Conservation (phyloP, 1,140 invertebrate genomes). For the Drosophila arizonae region DNA sequence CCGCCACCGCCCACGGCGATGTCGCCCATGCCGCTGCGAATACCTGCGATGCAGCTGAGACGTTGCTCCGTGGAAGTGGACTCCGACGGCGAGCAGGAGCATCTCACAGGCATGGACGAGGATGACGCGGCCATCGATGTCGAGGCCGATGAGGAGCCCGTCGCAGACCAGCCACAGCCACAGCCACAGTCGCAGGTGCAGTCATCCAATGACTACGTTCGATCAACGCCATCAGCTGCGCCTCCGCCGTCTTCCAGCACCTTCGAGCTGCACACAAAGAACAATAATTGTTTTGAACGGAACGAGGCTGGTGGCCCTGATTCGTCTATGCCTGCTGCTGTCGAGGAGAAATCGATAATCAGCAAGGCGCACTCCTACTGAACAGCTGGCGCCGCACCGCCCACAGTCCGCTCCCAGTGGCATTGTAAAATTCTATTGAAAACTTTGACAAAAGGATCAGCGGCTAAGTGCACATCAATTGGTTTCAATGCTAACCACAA, state of each 20-base stretch:
- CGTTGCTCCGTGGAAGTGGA: slow-evolving; percentile 53
- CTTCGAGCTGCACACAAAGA: slow-evolving; percentile 37
- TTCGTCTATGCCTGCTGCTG: slow-evolving; percentile 15
- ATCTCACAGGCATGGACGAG: slow-evolving; percentile 34
- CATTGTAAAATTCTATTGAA: slow-evolving; percentile 42
- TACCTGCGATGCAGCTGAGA: slow-evolving; percentile 22
- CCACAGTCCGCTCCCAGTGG: slow-evolving; percentile 37
- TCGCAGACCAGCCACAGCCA: slow-evolving; percentile 9
- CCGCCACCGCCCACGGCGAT: slow-evolving; percentile 42
- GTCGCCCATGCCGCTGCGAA: slow-evolving; percentile 13
- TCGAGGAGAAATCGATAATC: slow-evolving; percentile 48
- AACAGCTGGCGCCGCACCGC: slow-evolving; percentile 13
- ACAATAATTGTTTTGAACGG: slow-evolving; percentile 55
- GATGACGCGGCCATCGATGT: slow-evolving; percentile 75
- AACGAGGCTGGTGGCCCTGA: slow-evolving; percentile 33
- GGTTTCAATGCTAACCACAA: slow-evolving; percentile 61
- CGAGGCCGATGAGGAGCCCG: slow-evolving; percentile 67
- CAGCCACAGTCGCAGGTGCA: background rate
- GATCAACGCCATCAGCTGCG: slow-evolving; percentile 8
- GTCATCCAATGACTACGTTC: background rate
- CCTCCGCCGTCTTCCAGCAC: slow-evolving; percentile 3
- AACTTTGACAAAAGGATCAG: slow-evolving; percentile 43
- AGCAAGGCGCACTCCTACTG: slow-evolving; percentile 55
- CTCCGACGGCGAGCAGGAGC: slow-evolving; percentile 61
- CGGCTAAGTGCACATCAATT: slow-evolving; percentile 57